Evolutionary conservation across 2,797 vertebrate species (phyloP), one percentile per base, ranked within the genome.

Genomic region (Myotis planiceps): DNA sequence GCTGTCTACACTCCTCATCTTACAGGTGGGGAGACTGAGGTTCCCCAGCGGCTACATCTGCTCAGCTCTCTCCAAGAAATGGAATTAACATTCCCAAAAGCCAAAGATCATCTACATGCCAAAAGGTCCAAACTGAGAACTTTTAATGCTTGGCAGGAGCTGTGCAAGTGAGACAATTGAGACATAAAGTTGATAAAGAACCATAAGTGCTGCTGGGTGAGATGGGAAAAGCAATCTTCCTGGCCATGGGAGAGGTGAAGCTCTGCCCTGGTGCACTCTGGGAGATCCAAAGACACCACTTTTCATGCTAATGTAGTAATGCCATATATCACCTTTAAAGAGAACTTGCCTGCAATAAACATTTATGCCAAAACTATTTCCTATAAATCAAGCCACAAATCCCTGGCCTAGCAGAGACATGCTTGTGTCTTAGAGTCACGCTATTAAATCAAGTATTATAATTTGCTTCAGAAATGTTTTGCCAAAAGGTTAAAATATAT

Each of bases 401-500:
- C 81, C 42, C 79, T 9, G 39, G 92, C 78, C 93, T 93, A 29
- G 82, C 66, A 39, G 69, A 94, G 91, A 93, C 80, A 93, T 13
- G 45, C 72, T 81, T 96, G 79, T 88, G 92, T 92, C 89, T 74
- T 37, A 63, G 65, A 94, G 58, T 82, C 92, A 97, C 1, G 9
- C 94, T 93, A 92, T 96, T 97, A 98, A 97, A 97, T 97, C 94
- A 96, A 81, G 74, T 39, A 51, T 90, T 79, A 9, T 94, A 95
- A 98, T 96, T 97, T 96, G 92, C 82, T 92, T 97, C 86, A 94
- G 84, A 96, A 97, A 92, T 92, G 60, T 95, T 96, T 97, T 94
- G 97, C 89, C 93, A 76, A 97, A 97, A 97, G 97, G 91, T 97
- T 96, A 97, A 97, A 96, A 96, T 97, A 92, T 97, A 92, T 91